These are phyloP conservation scores for Spodoptera picta DNA, from an alignment of 2,888 invertebrate genomes.

Conservation along the genomic window DNA sequence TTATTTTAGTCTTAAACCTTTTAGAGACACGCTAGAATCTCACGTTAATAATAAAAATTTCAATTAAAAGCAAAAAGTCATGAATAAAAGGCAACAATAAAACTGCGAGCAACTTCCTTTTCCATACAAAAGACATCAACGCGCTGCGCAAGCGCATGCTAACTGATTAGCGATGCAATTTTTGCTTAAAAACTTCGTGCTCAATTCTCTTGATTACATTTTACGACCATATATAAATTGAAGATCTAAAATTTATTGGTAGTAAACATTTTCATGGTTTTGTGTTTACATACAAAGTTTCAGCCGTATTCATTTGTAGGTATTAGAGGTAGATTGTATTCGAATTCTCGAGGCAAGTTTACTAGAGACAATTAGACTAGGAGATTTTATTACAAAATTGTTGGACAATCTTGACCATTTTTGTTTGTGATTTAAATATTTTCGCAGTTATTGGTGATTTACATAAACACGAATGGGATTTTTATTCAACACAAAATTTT, in stretches of 20 bases:
- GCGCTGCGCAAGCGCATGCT: conserved; percentile 61
- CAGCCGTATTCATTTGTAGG: conserved; percentile 29
- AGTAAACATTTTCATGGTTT: conserved; percentile 38
- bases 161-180: conserved; percentile 21
- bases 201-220: conserved; percentile 32
- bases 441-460: background rate
- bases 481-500: too few relatives aligned
- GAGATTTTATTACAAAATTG: conserved; percentile 13
- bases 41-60: conserved; percentile 1
- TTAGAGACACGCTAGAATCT: background rate
- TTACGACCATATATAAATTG: conserved; percentile 22
- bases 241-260: conserved; percentile 26
- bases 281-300: conserved; percentile 45
- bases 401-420: conserved; percentile 19
- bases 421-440: background rate
- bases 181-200: conserved; percentile 18
- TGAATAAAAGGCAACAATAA: background rate
- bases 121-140: conserved; percentile 76
- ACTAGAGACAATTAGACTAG: background rate
- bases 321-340: conserved; percentile 13
- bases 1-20: too few relatives aligned
- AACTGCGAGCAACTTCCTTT: conserved; percentile 46
- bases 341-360: conserved; percentile 11
- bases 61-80: conserved; percentile 12
- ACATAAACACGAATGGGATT: too few relatives aligned